Percentiles rank a stretch among this genome's conserved stretches.
Conservation (phyloP, 1,140 invertebrate species). For the Plutomurus gul region DNA sequence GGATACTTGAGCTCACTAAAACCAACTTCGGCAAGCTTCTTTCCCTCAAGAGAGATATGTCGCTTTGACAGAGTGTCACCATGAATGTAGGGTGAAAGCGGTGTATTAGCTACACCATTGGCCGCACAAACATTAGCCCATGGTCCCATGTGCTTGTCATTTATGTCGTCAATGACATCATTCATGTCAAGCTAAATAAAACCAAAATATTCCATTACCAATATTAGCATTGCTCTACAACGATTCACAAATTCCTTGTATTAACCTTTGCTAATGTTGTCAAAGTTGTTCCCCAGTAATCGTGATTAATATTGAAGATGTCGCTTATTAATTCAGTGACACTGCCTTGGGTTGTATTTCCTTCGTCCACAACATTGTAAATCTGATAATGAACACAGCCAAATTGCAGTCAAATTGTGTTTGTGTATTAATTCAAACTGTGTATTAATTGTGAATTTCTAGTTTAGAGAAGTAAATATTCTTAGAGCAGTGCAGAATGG, state of each 20-base stretch:
- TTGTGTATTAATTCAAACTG: background rate
- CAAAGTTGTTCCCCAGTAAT: conserved; percentile 79
- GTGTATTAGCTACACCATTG: conserved; percentile 78
- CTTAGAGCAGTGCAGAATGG: too few relatives aligned
- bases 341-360: conserved; percentile 78
- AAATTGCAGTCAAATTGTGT: background rate
- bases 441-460: too few relatives aligned
- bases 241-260: too few relatives aligned
- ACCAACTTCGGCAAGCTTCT: conserved; percentile 65
- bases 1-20: conserved; percentile 66
- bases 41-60: conserved; percentile 74
- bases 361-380: conserved; percentile 82
- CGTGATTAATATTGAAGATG: conserved; percentile 82
- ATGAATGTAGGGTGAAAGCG: conserved; percentile 82
- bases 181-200: conserved; percentile 68
- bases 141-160: conserved; percentile 86
- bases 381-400: conserved; percentile 62
- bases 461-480: too few relatives aligned
- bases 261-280: conserved; percentile 77
- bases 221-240: too few relatives aligned
- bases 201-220: background rate
- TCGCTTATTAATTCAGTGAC: conserved; percentile 78
- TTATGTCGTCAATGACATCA: conserved; percentile 82
- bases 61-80: conserved; percentile 78
- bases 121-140: conserved; percentile 83